phyloP scores from a whole-genome alignment of 2,113 vertebrate species.

The Nothocercus nigrocapillus region DNA sequence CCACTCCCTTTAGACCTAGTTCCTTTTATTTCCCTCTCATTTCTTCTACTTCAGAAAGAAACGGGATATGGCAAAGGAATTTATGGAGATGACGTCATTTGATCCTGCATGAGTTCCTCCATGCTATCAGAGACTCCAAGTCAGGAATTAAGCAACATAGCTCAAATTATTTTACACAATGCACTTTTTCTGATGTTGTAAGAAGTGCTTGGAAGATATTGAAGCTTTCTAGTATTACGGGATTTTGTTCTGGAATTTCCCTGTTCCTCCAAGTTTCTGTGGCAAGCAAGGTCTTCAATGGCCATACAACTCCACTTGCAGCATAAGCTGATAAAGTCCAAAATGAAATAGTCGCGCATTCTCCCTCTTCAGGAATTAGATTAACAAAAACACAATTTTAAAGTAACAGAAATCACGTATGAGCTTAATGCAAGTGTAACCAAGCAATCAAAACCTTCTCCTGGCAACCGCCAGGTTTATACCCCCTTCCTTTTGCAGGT shows the following conservation, averaged over 20 bases:
- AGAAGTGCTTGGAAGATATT: background rate
- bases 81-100: background rate
- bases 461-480: background rate
- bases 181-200: background rate
- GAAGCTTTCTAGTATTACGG: rapidly evolving
- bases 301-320: background rate
- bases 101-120: background rate
- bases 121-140: background rate
- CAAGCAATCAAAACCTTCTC: background rate
- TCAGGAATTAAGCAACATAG: background rate
- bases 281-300: background rate
- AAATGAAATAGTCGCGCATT: background rate
- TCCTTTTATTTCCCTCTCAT: background rate
- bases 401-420: background rate
- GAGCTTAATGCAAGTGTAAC: background rate
- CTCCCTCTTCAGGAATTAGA: background rate
- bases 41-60: background rate
- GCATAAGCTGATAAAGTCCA: background rate
- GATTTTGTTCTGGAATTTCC: background rate
- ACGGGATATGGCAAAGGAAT: background rate
- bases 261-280: background rate
- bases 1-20: background rate
- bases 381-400: background rate
- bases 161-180: background rate
- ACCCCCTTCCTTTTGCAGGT: background rate